Evolutionary conservation across 2,888 invertebrate genomes (phyloP).

Genomic region (Leucoma salicis): DNA sequence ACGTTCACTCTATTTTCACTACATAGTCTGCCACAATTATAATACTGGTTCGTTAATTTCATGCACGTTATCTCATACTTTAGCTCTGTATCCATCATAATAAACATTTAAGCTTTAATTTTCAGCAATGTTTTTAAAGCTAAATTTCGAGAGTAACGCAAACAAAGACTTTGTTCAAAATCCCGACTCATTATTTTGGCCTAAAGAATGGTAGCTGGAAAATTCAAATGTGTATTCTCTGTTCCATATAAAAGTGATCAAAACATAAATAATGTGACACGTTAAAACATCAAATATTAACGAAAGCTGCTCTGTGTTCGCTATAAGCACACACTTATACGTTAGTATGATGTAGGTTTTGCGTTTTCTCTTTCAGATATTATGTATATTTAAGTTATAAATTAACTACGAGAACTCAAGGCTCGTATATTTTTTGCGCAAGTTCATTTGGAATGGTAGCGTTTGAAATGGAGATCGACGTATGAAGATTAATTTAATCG

Average conservation of each 20-base stretch:
- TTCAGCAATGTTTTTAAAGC: slow-evolving; percentile 12
- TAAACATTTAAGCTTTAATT: slow-evolving; percentile 11
- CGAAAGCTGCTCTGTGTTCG: no score
- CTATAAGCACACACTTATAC: no score
- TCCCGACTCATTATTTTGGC: slow-evolving; percentile 19
- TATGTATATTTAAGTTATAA: no score
- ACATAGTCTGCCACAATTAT: background rate
- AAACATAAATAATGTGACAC: background rate
- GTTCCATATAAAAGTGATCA: background rate
- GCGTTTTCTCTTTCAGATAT: no score
- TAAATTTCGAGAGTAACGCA: slow-evolving; percentile 19
- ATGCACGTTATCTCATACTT: background rate
- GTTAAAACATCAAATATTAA: no score
- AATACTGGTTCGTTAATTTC: background rate
- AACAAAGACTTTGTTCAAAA: slow-evolving; percentile 24
- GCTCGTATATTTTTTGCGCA: background rate
- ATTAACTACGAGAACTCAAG: no score
- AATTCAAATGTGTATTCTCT: slow-evolving; percentile 19
- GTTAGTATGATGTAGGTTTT: no score
- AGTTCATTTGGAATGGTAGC: slow-evolving; percentile 8
- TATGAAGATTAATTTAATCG: slow-evolving; percentile 34
- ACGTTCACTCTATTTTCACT: background rate
- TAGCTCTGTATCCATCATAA: slow-evolving; percentile 1
- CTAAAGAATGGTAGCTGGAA: slow-evolving; percentile 23
- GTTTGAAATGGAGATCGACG: slow-evolving; percentile 31